Evolutionary conservation across 2,113 vertebrate genomes (phyloP), one percentile per base, ranked within the genome.

Genomic region (Circaetus gallicus): DNA sequence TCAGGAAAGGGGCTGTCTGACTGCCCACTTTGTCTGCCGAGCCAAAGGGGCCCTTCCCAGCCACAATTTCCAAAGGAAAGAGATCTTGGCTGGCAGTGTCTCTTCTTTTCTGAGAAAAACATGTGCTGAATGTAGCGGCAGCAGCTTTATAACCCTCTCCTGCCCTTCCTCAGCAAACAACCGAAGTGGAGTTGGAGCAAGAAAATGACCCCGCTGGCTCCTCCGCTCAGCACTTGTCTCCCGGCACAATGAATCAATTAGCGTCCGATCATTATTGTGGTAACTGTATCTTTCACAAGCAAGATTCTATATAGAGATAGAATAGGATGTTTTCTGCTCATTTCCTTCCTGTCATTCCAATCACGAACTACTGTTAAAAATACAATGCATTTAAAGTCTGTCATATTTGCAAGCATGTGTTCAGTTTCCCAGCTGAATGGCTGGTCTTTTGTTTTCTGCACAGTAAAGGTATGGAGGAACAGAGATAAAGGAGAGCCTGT

Each of bases 1-100:
- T 92, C 96, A 97, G 97, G 97, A 97, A 97, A 96, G 86, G 95
- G 93, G 73, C 93, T 92, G 95, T 97, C 96, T 95, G 95, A 79
- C 97, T 96, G 97, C 97, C 96, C 96, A 95, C 96, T 97, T 96
- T 94, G 95, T 96, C 93, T 97, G 71, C 28, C 3, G 43, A 92
- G 96, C 94, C 96, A 95, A 93, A 95, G 89, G 92, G 87, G 93
- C 95, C 97, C 96, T 97, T 96, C 96, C 95, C 96, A 91, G 96
- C 90, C 93, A 74, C 73, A 89, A 22, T 97, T 97, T 97, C 96
- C 96, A 97, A 96, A 96, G 94, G 92, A 97, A 97, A 91, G 87
- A 95, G 77, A 94, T 94, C 85, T 97, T 96, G 96, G 95, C 95
- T 82, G 66, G 83, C 73, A 74, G 90, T 45, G 91, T 91, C 92